phyloP scores from a whole-genome alignment of 2,797 vertebrate genomes.

The Periophthalmus magnuspinnatus region DNA sequence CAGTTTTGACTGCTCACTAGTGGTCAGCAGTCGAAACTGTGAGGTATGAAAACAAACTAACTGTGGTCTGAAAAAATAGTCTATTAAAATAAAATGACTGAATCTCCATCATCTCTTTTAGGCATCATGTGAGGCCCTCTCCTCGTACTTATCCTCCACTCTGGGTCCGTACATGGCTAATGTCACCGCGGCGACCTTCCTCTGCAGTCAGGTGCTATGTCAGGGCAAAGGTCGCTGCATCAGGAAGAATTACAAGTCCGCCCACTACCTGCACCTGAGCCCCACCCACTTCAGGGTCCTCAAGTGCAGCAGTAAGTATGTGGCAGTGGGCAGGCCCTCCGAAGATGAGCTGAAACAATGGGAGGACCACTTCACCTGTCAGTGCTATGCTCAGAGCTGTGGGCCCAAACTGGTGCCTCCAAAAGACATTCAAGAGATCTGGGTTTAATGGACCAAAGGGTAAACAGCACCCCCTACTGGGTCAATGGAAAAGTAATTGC shows the following conservation, averaged over 20 bases:
- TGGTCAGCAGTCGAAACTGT: too few relatives aligned
- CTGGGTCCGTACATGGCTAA: slow-evolving; percentile 86
- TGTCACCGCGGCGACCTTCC: slow-evolving; percentile 83
- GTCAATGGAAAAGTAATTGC: neutral
- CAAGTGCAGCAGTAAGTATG: slow-evolving; percentile 58
- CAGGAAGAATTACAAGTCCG: slow-evolving; percentile 76
- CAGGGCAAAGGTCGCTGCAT: slow-evolving; percentile 78
- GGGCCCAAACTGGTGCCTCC: slow-evolving; percentile 12
- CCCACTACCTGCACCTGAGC: slow-evolving; percentile 85
- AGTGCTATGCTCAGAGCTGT: slow-evolving; percentile 70
- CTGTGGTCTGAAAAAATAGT: too few relatives aligned
- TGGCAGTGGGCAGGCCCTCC: slow-evolving; percentile 69
- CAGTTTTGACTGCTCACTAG: too few relatives aligned
- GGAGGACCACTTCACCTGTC: slow-evolving; percentile 77
- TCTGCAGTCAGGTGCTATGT: slow-evolving; percentile 83
- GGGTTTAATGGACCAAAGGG: slow-evolving; percentile 28
- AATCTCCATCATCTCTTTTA: slow-evolving; percentile 39
- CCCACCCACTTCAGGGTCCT: slow-evolving; percentile 72
- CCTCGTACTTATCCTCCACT: slow-evolving; percentile 72
- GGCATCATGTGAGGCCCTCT: slow-evolving; percentile 78
- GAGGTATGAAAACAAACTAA: too few relatives aligned
- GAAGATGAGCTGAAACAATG: slow-evolving; percentile 70
- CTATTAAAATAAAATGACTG: too few relatives aligned
- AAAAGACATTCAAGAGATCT: slow-evolving; percentile 22
- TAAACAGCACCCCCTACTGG: neutral